Evolutionary conservation across 1,140 invertebrate species (phyloP).

Genomic region (Drosophila ficusphila): DNA sequence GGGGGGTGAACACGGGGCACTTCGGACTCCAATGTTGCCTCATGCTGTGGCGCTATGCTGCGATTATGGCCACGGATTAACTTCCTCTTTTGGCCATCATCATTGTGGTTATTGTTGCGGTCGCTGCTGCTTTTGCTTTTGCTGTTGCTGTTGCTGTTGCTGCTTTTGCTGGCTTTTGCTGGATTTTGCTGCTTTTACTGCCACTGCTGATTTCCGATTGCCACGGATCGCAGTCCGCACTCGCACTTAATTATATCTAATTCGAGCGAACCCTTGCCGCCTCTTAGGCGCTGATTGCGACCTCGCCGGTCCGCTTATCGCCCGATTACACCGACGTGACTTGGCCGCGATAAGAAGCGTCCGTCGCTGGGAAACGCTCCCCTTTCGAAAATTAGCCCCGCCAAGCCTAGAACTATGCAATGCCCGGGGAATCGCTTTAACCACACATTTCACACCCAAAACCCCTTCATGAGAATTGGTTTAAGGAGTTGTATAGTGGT

Average conservation of each 20-base stretch:
- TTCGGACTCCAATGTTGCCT: conserved; percentile 40
- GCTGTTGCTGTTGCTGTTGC: conserved; percentile 15
- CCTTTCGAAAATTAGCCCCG: background rate
- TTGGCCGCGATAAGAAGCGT: conserved; percentile 29
- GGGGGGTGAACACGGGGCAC: too few relatives aligned
- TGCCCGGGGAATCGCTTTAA: background rate
- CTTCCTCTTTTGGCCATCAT: conserved; percentile 62
- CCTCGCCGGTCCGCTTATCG: conserved; percentile 32
- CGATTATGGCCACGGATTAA: conserved; percentile 77
- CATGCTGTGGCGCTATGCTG: conserved; percentile 82
- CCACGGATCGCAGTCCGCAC: background rate
- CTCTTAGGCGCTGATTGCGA: conserved; percentile 47
- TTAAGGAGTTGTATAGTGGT: too few relatives aligned
- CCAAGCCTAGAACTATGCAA: conserved; percentile 60
- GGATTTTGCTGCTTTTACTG: conserved; percentile 21
- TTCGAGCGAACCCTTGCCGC: conserved; percentile 31
- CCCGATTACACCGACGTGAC: conserved; percentile 5
- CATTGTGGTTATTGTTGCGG: conserved; percentile 38
- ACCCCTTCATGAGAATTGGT: background rate
- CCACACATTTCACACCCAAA: conserved; percentile 8
- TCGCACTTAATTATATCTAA: conserved; percentile 32
- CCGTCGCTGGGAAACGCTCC: background rate
- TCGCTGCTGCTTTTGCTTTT: conserved; percentile 23
- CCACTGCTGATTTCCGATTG: conserved; percentile 9
- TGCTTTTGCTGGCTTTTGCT: conserved; percentile 24